A percentile compares a stretch with the other conserved stretches of the same genome.
phyloP scores from a whole-genome alignment of 2,888 invertebrate species.

The Scelioninae gen. 1 region DNA sequence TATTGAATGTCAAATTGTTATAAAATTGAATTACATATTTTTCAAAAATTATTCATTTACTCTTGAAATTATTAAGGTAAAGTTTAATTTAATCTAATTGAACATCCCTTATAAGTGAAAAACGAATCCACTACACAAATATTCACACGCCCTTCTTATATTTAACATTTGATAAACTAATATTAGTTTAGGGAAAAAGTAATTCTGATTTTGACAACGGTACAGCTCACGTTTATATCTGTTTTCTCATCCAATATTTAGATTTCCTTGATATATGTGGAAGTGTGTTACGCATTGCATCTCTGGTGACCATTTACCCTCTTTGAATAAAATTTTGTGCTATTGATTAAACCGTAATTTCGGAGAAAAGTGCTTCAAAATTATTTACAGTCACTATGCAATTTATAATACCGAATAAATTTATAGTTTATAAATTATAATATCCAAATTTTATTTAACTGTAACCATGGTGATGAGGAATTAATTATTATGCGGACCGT shows the following conservation, averaged over 20 bases:
- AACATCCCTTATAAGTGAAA: conserved; percentile 15
- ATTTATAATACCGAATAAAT: not conserved
- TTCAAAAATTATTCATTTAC: not conserved
- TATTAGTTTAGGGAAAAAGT: conserved; percentile 42
- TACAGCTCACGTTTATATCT: conserved; percentile 34
- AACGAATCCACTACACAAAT: conserved; percentile 25
- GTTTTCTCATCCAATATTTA: conserved; percentile 50
- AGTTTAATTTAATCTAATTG: conserved; percentile 22
- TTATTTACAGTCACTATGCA: not conserved
- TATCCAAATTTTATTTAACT: not conserved
- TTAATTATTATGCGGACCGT: too few relatives aligned
- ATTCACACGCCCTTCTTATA: not conserved
- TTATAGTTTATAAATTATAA: not conserved
- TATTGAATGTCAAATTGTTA: too few relatives aligned
- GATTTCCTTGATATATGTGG: conserved; percentile 21
- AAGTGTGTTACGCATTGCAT: conserved; percentile 22
- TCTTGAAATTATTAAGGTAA: conserved; percentile 2
- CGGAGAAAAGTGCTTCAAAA: not conserved
- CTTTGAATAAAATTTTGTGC: conserved; percentile 20
- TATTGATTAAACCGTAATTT: not conserved
- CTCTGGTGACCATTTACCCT: conserved; percentile 24
- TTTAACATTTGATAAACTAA: conserved; percentile 25
- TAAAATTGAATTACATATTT: too few relatives aligned
- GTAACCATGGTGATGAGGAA: too few relatives aligned
- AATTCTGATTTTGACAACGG: conserved; percentile 43